phyloP scores from a whole-genome alignment of 2,113 vertebrate genomes.

The Gnathonemus longibarbis region DNA sequence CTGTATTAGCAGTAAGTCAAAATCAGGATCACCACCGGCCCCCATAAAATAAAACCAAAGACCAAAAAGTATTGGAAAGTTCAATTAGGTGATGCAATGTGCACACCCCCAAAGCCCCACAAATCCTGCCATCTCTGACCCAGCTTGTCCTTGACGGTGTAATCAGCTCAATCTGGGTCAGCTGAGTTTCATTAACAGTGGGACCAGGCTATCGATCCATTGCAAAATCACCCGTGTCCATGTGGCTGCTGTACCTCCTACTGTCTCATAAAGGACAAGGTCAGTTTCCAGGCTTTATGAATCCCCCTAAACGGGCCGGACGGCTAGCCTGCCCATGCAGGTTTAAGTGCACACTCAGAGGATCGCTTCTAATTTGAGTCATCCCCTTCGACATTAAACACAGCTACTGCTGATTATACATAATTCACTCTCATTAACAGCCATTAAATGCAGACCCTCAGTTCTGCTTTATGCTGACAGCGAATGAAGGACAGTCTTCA shows the following conservation, averaged over 20 bases:
- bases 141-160: neutral
- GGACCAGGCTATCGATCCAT: neutral
- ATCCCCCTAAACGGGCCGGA: neutral
- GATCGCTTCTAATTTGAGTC: slow-evolving; percentile 47
- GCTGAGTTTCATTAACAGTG: neutral
- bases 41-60: neutral
- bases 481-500: slow-evolving; percentile 35
- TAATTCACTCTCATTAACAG: slow-evolving; percentile 54
- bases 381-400: slow-evolving; percentile 31
- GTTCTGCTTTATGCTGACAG: slow-evolving; percentile 44
- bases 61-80: neutral
- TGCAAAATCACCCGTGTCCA: neutral
- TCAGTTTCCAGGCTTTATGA: neutral
- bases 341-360: neutral
- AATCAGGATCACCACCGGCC: neutral
- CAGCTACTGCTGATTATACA: slow-evolving; percentile 44
- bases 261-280: neutral
- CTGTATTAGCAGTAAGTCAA: neutral
- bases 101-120: neutral
- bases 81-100: neutral
- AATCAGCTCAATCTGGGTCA: neutral
- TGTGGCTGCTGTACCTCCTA: neutral
- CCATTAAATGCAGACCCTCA: slow-evolving; percentile 36
- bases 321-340: neutral
- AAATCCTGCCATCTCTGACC: neutral